These are phyloP conservation scores for Meriones unguiculatus DNA, from an alignment of 2,113 vertebrate species.

Conservation along the genomic window DNA sequence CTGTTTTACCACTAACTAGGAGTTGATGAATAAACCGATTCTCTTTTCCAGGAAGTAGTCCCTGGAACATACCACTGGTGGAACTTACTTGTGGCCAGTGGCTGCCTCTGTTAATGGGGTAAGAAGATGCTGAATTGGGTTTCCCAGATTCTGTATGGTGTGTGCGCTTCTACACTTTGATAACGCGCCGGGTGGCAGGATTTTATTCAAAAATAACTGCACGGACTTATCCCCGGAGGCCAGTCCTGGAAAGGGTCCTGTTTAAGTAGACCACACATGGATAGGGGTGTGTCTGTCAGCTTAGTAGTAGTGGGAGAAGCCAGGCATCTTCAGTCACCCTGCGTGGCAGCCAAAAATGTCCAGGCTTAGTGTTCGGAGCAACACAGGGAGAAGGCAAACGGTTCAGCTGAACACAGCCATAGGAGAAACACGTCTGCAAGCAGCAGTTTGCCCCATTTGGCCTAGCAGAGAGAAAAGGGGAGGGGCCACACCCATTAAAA, in stretches of 20 bases:
- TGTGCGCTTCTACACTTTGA: not conserved
- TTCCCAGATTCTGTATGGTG: not conserved
- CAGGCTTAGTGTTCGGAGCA: not conserved
- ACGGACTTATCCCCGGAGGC: not conserved
- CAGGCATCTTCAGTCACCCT: too few species aligned
- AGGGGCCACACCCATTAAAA: too few species aligned
- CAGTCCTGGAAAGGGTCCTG: not conserved
- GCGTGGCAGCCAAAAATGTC: not conserved
- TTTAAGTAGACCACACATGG: not conserved
- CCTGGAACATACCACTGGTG: not conserved
- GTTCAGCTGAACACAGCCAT: not conserved
- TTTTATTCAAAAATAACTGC: not conserved
- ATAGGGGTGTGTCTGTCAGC: not conserved
- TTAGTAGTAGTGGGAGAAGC: not conserved
- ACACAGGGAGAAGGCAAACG: rapidly evolving
- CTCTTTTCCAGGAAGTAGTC: not conserved
- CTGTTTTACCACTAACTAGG: not conserved
- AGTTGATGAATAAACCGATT: not conserved
- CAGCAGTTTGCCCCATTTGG: not conserved
- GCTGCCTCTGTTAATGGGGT: not conserved
- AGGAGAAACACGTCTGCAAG: not conserved
- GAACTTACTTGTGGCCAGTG: not conserved
- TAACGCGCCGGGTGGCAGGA: not conserved
- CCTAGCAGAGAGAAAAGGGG: too few species aligned
- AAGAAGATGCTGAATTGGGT: not conserved